Conservation (phyloP, 2,113 vertebrate genomes). For the Taxidea taxus region DNA sequence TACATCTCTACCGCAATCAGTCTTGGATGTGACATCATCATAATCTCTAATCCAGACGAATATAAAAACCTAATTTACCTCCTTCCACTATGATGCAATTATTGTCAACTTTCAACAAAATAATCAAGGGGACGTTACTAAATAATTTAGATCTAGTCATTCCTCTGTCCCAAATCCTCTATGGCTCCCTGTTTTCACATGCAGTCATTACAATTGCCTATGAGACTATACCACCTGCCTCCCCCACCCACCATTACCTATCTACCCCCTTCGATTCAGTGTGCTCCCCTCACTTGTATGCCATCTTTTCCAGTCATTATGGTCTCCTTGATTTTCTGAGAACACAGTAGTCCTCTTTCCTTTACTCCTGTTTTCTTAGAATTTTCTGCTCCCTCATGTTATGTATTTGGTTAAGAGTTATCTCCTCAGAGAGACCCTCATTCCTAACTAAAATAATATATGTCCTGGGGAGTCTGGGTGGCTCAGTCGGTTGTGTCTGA, state of each 20-base stretch:
- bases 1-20: not conserved
- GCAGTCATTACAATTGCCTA: not conserved
- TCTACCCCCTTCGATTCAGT: not conserved
- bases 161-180: not conserved
- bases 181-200: not conserved
- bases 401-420: not conserved
- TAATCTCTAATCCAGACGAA: not conserved
- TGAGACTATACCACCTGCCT: accelerated
- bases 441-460: not conserved
- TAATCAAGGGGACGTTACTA: not conserved
- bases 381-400: not conserved
- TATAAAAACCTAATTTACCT: not conserved
- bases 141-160: not conserved
- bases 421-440: not conserved
- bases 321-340: not conserved
- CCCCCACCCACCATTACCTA: accelerated
- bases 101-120: not conserved
- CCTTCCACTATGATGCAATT: not conserved
- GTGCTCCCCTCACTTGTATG: accelerated
- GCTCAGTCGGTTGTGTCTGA: not conserved
- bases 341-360: not conserved
- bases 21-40: not conserved
- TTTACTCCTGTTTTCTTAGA: not conserved
- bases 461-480: not conserved
- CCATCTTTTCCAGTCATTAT: not conserved